Percentiles rank a stretch among this genome's conserved stretches.
Conservation (phyloP, 2,797 vertebrate species). For the Urosaurus nigricauda region DNA sequence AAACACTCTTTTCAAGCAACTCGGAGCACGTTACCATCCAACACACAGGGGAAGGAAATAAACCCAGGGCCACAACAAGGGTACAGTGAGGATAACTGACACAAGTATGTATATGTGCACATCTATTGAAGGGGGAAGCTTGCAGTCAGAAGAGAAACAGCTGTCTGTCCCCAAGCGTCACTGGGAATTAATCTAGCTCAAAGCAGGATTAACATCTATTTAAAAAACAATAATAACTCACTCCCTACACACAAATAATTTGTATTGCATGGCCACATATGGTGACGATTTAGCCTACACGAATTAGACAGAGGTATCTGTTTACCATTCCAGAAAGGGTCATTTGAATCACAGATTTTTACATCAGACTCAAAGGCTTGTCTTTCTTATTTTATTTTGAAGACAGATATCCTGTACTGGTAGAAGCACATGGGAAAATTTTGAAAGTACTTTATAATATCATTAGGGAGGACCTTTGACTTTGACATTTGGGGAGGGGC, state of each 20-base stretch:
- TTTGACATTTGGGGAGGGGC: neutral
- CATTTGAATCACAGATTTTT: constrained; percentile 69
- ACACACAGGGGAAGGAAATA: accelerated
- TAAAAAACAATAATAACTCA: constrained; percentile 20
- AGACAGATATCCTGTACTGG: neutral
- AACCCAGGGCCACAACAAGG: constrained; percentile 4
- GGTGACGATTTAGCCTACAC: constrained; percentile 66
- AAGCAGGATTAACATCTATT: constrained; percentile 64
- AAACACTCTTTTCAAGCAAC: neutral
- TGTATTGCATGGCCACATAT: constrained; percentile 64
- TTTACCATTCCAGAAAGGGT: constrained; percentile 44
- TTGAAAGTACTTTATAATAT: accelerated
- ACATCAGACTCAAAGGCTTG: constrained; percentile 64
- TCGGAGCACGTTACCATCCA: neutral
- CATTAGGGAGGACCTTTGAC: neutral
- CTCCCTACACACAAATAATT: constrained; percentile 37
- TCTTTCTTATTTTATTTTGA: constrained; percentile 56
- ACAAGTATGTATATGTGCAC: constrained; percentile 46
- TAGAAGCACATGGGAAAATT: neutral
- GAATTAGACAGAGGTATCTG: constrained; percentile 66
- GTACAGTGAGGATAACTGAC: constrained; percentile 34
- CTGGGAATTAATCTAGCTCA: constrained; percentile 68
- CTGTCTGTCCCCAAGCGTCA: constrained; percentile 62
- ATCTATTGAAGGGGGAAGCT: constrained; percentile 58
- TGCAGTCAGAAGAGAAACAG: constrained; percentile 53